A percentile compares a stretch with the other conserved stretches of the same genome.
These are phyloP conservation scores for Cheilosia impressa DNA, from an alignment of 2,888 invertebrate species.

Conservation along the genomic window DNA sequence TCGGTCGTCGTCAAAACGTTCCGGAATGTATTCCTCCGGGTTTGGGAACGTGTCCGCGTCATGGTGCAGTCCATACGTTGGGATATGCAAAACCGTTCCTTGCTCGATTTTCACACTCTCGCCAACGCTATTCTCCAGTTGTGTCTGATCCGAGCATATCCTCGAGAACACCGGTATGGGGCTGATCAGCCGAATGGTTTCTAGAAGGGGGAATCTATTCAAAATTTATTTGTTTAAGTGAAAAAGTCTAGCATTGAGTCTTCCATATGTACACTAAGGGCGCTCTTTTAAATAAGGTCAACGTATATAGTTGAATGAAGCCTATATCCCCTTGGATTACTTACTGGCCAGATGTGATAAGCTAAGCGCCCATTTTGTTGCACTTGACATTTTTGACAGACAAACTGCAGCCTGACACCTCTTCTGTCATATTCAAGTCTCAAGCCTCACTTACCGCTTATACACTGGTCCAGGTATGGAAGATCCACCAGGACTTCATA, in stretches of 20 bases:
- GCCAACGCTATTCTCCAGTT: conserved; percentile 71
- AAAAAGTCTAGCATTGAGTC: neutral
- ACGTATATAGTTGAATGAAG: no score
- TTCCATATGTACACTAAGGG: no score
- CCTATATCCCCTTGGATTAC: no score
- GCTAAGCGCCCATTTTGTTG: neutral
- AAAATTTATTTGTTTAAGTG: no score
- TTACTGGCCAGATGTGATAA: neutral
- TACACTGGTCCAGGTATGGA: conserved; percentile 79
- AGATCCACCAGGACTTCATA: conserved; percentile 77
- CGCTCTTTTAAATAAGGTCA: no score
- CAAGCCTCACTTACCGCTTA: conserved; percentile 76
- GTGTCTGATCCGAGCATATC: conserved; percentile 77
- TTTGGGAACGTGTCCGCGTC: conserved; percentile 79
- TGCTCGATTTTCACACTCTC: conserved; percentile 77
- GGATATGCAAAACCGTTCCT: conserved; percentile 80
- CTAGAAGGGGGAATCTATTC: conserved; percentile 57
- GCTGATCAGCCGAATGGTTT: conserved; percentile 79
- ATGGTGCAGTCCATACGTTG: conserved; percentile 81
- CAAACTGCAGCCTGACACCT: neutral
- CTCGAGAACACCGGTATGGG: conserved; percentile 78
- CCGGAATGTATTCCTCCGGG: conserved; percentile 79
- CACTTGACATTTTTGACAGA: no score
- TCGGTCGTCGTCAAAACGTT: conserved; percentile 79
- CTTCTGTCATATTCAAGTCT: neutral